Conservation (phyloP, 2,797 vertebrate genomes). For the Paratrypauchen microcephalus region DNA sequence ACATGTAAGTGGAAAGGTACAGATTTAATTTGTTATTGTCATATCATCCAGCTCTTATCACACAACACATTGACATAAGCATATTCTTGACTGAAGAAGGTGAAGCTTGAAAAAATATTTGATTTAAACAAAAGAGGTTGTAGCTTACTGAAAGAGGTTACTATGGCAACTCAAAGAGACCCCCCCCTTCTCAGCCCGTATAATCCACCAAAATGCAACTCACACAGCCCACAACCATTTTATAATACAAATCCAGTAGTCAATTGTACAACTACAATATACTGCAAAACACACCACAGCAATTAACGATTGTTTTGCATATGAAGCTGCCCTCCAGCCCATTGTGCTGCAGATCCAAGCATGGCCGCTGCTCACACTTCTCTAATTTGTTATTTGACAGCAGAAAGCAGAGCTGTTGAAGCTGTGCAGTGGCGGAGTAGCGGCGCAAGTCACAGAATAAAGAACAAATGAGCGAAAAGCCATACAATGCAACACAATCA, state of each 20-base stretch:
- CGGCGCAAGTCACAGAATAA: no score
- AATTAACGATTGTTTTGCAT: slow-evolving; percentile 56
- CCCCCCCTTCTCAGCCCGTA: slow-evolving; percentile 29
- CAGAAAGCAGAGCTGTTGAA: slow-evolving; percentile 46
- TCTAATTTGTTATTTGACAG: slow-evolving; percentile 60
- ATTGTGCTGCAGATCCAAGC: slow-evolving; percentile 59
- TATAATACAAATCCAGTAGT: slow-evolving; percentile 7
- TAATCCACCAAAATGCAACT: slow-evolving; percentile 38
- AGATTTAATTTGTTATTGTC: not conserved
- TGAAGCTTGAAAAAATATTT: slow-evolving; percentile 31
- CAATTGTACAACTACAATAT: slow-evolving; percentile 10
- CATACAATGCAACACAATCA: not conserved
- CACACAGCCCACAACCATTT: slow-evolving; percentile 20
- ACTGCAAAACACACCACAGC: not conserved
- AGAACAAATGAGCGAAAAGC: no score
- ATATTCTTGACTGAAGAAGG: slow-evolving; percentile 28
- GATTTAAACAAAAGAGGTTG: slow-evolving; percentile 52
- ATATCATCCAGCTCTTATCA: not conserved
- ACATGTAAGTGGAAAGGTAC: no score
- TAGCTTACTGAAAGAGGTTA: slow-evolving; percentile 61
- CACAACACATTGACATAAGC: slow-evolving; percentile 1
- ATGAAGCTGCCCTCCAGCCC: slow-evolving; percentile 47
- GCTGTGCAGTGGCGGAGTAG: slow-evolving; percentile 40
- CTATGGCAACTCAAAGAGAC: slow-evolving; percentile 69
- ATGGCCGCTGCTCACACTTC: slow-evolving; percentile 56